Evolutionary conservation across 2,113 vertebrate genomes (phyloP).

Genomic region (Cricetomys ansorgei): DNA sequence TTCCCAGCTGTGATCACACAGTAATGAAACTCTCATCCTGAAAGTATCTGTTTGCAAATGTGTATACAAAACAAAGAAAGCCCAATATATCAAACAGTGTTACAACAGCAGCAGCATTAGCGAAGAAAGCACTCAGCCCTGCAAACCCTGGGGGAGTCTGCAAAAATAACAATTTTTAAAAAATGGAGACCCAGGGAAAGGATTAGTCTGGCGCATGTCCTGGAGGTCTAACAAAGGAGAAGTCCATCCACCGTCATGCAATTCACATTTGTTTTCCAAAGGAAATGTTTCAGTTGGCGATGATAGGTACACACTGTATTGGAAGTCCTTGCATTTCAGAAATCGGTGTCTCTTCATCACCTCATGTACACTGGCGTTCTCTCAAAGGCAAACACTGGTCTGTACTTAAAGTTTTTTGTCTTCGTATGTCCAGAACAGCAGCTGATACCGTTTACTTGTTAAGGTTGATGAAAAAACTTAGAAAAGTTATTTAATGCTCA

Average conservation of each 20-base stretch:
- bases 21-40: neutral
- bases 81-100: neutral
- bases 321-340: neutral
- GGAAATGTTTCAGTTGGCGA: constrained; percentile 26
- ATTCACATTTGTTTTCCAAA: neutral
- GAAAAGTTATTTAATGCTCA: constrained; percentile 7
- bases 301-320: neutral
- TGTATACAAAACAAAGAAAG: constrained; percentile 8
- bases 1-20: neutral
- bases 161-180: neutral
- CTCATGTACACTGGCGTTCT: neutral
- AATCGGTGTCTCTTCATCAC: neutral
- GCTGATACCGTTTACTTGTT: neutral
- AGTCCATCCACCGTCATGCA: neutral
- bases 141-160: neutral
- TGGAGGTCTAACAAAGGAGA: neutral
- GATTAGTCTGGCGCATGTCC: neutral
- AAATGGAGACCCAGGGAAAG: neutral
- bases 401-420: neutral
- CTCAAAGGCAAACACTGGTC: neutral
- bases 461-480: neutral
- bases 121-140: neutral
- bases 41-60: constrained; percentile 1
- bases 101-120: neutral
- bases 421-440: neutral